Evolutionary conservation across 2,888 invertebrate species (phyloP), one percentile per base, ranked within the genome.

Genomic region (Dorcus hopei): DNA sequence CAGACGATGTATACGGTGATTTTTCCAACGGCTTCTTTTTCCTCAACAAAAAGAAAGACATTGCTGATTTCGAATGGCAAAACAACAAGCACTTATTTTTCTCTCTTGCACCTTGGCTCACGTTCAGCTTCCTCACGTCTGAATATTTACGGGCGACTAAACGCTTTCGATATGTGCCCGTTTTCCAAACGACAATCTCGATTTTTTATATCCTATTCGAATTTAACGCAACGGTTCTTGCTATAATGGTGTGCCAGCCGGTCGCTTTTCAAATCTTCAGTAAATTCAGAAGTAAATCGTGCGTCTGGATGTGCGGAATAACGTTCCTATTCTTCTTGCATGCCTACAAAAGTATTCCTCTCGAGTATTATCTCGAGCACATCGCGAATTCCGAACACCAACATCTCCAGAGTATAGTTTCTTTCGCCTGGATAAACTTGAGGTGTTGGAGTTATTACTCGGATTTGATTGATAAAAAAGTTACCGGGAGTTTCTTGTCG

Each of bases 371-470:
- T 38, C 38, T 59, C 66, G 39, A 70, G 61, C 59, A 72, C 59
- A 59, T 64, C 38, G 49, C 66, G 4, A 56, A 54, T 54, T 60
- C 58, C 58, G 67, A 70, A 58, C 40, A 66, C 23, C 70, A 74
- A 45, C 70, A 79, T 54, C 81, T 82, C 71, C 73, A 87, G 62
- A 70, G 85, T 52, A 78, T 84, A 58, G 79, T 83, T 59, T 79
- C 81, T 40, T 73, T 85, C 65, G 87, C 87, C 61, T 93, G 90
- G 91, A 87, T 85, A 71, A 86, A 86, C 75, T 79, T 88, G 66
- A 85, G 90, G 70, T 90, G 91, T 67, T 85, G 92, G 41, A 92
- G 93, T 75, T 91, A 84, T 75, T 85, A 83, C 66, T 79, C 90
- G 59, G 89, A 88, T 64, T 81, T 77, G 68, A 77, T 83, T 47